Evolutionary conservation across 2,888 invertebrate species (phyloP), one percentile per base, ranked within the genome.

Genomic region (Adelognathus sp.): DNA sequence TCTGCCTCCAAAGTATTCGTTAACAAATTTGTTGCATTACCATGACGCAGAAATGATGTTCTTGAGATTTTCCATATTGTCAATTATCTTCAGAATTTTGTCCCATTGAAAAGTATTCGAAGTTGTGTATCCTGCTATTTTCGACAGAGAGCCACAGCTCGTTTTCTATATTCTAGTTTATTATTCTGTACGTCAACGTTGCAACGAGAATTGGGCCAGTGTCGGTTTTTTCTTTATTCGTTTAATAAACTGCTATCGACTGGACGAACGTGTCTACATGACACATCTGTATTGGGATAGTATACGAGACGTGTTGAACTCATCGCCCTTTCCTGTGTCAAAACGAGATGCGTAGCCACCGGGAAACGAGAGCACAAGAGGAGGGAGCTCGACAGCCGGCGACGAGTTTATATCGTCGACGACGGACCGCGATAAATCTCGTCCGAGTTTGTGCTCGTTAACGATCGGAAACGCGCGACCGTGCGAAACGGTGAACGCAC

Each of bases 381-480:
- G 61, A 52, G 64, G 31, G 52, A 52, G 33, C 61, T 61, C 61
- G 73, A 77, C 77, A 78, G 73, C 77, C 77, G 73, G 73, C 73
- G 73, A 78, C 73, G 73, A 78, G 77, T 73, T 78, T 78, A n/a
- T n/a, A 78, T 78, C 77, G 73, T 58, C 73, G 69, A 58, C 67
- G 73, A 73, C 73, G 77, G 54, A 63, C 69, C 72, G 39, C 77
- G 63, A 78, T 78, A 78, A 78, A 78, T 78, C 77, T 73, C 73
- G 21, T 39, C 50, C 46, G 44, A 46, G 69, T 73, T 69, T 67
- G 73, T 69, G 44, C 77, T 78, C 69, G 77, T 78, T 78, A 78
- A 73, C 77, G 77, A 78, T 78, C 73, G 77, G 73, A 78, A 78
- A 78, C 73, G 77, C 58, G 77, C 67, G 77, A 78, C 29, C 73